Conservation (phyloP, 2,797 vertebrate species). For the Harpagifer antarcticus region DNA sequence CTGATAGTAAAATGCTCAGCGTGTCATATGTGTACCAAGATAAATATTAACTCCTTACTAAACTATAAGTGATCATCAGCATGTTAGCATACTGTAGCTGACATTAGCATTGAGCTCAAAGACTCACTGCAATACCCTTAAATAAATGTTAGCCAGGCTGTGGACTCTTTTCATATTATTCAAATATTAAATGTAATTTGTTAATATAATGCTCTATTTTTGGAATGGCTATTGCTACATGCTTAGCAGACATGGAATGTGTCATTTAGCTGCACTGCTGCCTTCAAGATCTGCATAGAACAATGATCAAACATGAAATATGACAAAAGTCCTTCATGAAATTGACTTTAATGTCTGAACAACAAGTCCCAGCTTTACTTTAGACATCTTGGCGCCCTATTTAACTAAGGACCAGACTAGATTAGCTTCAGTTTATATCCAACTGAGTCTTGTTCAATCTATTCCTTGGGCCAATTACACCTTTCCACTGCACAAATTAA, state of each 20-base stretch:
- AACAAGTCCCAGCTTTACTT: neutral
- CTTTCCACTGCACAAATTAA: neutral
- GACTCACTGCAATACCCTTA: neutral
- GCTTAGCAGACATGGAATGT: neutral
- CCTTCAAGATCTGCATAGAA: neutral
- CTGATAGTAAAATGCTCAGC: no score
- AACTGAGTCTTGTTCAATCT: neutral
- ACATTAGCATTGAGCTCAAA: neutral
- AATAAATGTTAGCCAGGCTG: neutral
- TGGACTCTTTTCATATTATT: neutral
- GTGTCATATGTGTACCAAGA: neutral
- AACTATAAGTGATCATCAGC: neutral
- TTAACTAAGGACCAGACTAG: neutral
- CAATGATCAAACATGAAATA: neutral
- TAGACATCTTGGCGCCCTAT: neutral
- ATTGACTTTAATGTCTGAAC: neutral
- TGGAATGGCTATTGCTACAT: neutral
- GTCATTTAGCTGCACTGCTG: neutral
- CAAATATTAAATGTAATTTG: neutral
- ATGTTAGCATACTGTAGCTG: neutral
- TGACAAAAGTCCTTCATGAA: neutral
- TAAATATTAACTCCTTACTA: neutral
- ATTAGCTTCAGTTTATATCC: slow-evolving; percentile 5
- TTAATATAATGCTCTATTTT: neutral
- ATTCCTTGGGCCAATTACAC: neutral